Evolutionary conservation across 2,888 invertebrate species (phyloP), one percentile per base, ranked within the genome.

Genomic region (Philhelius pedissequus): DNA sequence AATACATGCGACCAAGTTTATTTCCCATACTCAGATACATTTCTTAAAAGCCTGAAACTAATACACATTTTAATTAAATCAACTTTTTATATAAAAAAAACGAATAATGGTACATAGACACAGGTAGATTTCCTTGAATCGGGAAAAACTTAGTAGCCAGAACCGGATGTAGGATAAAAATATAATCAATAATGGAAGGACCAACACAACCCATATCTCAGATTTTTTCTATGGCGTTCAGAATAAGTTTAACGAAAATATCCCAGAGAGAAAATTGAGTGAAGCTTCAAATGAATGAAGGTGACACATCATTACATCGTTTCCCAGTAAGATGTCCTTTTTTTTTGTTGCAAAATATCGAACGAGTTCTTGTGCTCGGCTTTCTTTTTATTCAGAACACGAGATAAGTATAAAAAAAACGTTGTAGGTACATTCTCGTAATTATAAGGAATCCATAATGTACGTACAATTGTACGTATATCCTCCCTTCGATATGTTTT

Each of bases 241-340:
- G 3, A 70, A 70, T 18, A 45, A 60, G 45, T 35, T 71, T 60
- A 60, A 60, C 25, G 30, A 71, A 54, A 27, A 45, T 15, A 56
- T 25, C n/a, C 45, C 70, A 60, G 48, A 25, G 48, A 38, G 48
- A 35, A 35, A 35, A 45, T 60, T 35, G 25, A 60, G 38, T 54
- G 40, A 69, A 76, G 58, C 58, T 52, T 48, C 60, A 76, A 69
- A 60, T 76, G 60, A 69, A 69, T 69, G 76, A 69, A 76, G 76
- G 69, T 76, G 76, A 76, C 76, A 76, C 76, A 60, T 76, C 69
- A 76, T 76, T 62, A 69, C 38, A 40, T 60, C 40, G 15, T 60
- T 15, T 25, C 60, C 25, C 40, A 60, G 40, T 69, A 69, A 69
- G 52, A 77, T 62, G 70, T 70, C 77, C 76, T 70, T 62, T 48